Evolutionary conservation across 23 tunicate genomes (phyloP).

Genomic region (Pegea sp.): DNA sequence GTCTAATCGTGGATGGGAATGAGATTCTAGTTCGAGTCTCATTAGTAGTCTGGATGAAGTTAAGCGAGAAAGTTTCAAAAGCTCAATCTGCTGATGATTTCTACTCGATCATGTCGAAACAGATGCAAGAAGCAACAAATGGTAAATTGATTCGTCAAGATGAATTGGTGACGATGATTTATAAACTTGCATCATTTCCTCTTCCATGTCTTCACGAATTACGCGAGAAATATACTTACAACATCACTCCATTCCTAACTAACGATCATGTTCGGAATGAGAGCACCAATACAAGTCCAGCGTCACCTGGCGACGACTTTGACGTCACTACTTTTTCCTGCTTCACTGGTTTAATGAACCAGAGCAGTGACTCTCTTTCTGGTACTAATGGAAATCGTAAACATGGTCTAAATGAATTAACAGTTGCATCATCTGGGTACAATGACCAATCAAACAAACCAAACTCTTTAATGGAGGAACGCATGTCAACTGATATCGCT

Average conservation of each 20-base stretch:
- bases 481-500: constrained; percentile 83
- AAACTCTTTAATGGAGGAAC: constrained; percentile 81
- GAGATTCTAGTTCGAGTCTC: constrained; percentile 77
- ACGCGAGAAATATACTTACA: constrained; percentile 79
- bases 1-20: constrained; percentile 77
- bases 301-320: too few species aligned
- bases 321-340: too few species aligned
- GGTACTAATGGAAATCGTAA: too few species aligned
- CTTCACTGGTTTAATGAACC: too few species aligned
- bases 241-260: constrained; percentile 90
- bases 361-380: too few species aligned
- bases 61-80: constrained; percentile 58
- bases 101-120: constrained; percentile 51
- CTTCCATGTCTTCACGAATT: constrained; percentile 53
- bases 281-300: too few species aligned
- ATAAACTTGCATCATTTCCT: constrained; percentile 58
- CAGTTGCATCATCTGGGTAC: too few species aligned
- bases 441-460: too few species aligned
- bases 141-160: constrained; percentile 47
- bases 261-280: too few species aligned
- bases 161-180: constrained; percentile 36
- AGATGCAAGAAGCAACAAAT: constrained; percentile 37
- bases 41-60: constrained; percentile 77
- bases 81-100: constrained; percentile 76
- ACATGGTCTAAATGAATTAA: too few species aligned